Evolutionary conservation across 2,113 vertebrate genomes (phyloP).

Genomic region (Pavo muticus): DNA sequence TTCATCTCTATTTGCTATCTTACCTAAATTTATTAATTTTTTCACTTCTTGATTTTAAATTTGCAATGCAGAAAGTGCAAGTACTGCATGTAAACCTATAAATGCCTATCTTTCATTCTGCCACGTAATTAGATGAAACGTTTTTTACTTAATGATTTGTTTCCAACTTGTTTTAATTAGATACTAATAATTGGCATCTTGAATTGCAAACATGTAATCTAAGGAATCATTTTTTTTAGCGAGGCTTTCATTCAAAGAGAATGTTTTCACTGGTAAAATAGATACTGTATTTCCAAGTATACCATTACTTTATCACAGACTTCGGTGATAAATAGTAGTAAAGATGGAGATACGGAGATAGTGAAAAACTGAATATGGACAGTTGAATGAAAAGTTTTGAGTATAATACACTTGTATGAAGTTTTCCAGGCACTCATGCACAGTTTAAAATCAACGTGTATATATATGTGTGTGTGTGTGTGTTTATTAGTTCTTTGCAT

Average conservation of each 20-base stretch:
- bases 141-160: background rate
- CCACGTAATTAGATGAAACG: background rate
- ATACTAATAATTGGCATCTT: background rate
- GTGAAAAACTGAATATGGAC: background rate
- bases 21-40: conserved; percentile 5
- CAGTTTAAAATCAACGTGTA: background rate
- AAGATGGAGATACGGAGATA: background rate
- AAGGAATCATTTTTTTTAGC: background rate
- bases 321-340: background rate
- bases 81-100: background rate
- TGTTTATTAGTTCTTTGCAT: background rate
- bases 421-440: background rate
- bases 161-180: background rate
- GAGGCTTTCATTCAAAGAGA: background rate
- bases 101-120: background rate
- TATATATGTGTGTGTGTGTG: background rate
- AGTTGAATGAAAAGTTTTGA: background rate
- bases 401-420: background rate
- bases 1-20: background rate
- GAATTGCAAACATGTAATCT: background rate
- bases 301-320: background rate
- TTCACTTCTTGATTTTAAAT: background rate
- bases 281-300: background rate
- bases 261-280: background rate
- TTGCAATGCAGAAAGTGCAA: background rate